Conservation (phyloP, 2,113 vertebrate genomes). For the Perognathus longimembris region DNA sequence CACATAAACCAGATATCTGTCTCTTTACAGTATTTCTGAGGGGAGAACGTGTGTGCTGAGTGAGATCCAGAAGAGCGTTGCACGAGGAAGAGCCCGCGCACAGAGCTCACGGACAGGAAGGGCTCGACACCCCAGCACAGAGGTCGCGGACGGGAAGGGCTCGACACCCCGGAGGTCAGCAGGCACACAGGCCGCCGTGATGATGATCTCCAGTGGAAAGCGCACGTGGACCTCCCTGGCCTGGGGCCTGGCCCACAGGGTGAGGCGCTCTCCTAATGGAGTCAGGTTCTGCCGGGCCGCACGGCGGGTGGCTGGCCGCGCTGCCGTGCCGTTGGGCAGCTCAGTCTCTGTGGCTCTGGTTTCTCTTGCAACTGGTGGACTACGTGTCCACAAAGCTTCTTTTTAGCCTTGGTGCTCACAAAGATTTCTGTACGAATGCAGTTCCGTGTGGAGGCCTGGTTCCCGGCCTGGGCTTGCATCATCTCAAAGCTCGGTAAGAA, state of each 20-base stretch:
- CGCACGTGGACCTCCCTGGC: background rate
- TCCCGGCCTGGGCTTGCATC: background rate
- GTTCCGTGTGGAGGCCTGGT: background rate
- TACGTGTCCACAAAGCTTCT: background rate
- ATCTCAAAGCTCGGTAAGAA: background rate
- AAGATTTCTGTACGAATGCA: background rate
- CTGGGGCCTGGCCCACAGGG: background rate
- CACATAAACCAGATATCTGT: background rate
- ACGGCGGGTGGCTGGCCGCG: background rate
- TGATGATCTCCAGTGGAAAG: constrained; percentile 15
- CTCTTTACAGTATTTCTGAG: background rate
- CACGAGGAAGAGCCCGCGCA: background rate
- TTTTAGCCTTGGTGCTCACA: background rate
- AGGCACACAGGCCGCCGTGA: background rate
- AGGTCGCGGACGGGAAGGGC: background rate
- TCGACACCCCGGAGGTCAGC: background rate
- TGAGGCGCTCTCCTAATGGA: background rate
- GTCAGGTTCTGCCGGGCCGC: background rate
- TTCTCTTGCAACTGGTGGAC: background rate
- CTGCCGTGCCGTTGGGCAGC: background rate
- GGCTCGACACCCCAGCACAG: background rate
- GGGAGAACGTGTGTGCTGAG: background rate
- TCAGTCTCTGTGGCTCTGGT: background rate
- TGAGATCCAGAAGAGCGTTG: background rate
- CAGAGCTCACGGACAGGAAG: background rate